These are phyloP conservation scores for Sitobion miscanthi DNA, from an alignment of 1,140 invertebrate genomes.

Conservation along the genomic window DNA sequence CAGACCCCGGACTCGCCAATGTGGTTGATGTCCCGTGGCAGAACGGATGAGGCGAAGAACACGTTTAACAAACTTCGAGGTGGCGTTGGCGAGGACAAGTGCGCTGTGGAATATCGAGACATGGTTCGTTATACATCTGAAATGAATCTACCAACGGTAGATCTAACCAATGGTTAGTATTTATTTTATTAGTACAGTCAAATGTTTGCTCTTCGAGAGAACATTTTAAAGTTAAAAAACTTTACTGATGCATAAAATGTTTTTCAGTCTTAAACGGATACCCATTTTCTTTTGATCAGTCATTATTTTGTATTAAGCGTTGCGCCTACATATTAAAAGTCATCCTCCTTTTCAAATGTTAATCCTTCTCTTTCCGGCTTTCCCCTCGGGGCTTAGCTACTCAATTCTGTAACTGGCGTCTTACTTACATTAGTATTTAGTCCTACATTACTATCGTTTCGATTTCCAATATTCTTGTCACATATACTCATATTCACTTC, in stretches of 20 bases:
- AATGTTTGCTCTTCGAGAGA: not conserved
- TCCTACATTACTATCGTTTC: too few species aligned
- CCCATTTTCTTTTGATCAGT: too few species aligned
- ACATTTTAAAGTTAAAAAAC: not conserved
- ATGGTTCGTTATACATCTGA: constrained; percentile 60
- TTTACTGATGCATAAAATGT: not conserved
- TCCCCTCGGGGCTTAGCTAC: too few species aligned
- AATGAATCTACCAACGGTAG: not conserved
- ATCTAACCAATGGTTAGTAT: not conserved
- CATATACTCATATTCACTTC: too few species aligned
- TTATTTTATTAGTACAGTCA: not conserved
- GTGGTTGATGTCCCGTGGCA: constrained; percentile 67
- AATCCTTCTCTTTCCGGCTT: too few species aligned
- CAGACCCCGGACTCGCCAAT: constrained; percentile 73
- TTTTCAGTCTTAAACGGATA: too few species aligned
- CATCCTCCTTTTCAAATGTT: too few species aligned
- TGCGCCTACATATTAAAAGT: too few species aligned
- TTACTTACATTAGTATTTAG: too few species aligned
- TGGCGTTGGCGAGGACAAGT: constrained; percentile 64
- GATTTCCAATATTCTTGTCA: too few species aligned
- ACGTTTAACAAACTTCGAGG: constrained; percentile 66
- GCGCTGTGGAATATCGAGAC: constrained; percentile 65
- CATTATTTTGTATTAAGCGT: too few species aligned
- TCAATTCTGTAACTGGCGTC: too few species aligned
- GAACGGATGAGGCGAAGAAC: constrained; percentile 64